Evolutionary conservation across 2,888 invertebrate species (phyloP).

Genomic region (Steinernema scapterisci): DNA sequence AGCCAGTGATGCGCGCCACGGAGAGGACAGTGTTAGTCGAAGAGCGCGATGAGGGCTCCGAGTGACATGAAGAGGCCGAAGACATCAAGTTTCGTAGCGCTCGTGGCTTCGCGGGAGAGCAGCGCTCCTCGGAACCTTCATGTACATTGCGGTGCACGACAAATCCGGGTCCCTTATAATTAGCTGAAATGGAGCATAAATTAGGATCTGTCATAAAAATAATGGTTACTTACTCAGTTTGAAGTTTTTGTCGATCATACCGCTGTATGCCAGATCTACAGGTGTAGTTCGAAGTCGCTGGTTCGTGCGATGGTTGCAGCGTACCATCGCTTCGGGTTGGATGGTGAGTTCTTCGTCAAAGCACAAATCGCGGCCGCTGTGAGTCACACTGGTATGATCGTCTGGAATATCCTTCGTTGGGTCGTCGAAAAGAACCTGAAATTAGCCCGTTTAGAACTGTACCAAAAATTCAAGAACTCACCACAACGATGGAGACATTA

Average conservation of each 20-base stretch:
- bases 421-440: slow-evolving; percentile 34
- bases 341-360: slow-evolving; percentile 30
- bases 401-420: background rate
- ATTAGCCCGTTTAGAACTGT: background rate
- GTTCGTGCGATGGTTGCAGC: background rate
- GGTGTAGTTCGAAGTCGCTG: slow-evolving; percentile 18
- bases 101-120: background rate
- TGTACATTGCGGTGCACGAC: background rate
- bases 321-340: slow-evolving; percentile 34
- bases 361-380: background rate
- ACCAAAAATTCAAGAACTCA: slow-evolving; percentile 73
- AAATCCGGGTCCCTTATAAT: slow-evolving; percentile 10
- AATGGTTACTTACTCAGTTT: background rate
- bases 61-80: slow-evolving; percentile 1
- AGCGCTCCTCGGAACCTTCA: slow-evolving; percentile 12
- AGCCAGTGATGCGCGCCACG: background rate
- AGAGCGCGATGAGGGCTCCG: background rate
- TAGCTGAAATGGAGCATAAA: background rate
- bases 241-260: slow-evolving; percentile 19
- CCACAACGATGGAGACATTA: slow-evolving; percentile 89
- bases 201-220: too few species aligned
- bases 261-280: slow-evolving; percentile 14
- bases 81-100: slow-evolving; percentile 8
- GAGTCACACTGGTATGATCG: background rate
- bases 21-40: background rate